These are phyloP conservation scores for Nyctereutes procyonoides DNA, from an alignment of 2,113 vertebrate genomes.

Conservation along the genomic window DNA sequence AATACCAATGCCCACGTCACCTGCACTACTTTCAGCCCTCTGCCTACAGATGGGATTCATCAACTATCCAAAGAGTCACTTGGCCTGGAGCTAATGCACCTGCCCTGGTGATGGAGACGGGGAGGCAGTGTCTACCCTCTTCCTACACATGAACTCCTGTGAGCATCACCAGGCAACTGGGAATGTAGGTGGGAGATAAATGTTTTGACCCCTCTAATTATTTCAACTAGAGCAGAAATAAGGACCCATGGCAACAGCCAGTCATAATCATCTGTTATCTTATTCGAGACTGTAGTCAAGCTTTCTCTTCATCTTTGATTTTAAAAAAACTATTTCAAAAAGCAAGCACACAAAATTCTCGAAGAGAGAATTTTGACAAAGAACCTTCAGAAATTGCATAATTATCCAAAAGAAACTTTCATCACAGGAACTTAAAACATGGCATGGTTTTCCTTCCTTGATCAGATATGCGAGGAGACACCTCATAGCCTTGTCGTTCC, in stretches of 20 bases:
- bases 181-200: background rate
- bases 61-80: background rate
- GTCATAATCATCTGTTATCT: background rate
- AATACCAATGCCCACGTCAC: background rate
- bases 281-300: background rate
- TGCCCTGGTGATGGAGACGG: background rate
- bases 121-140: background rate
- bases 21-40: background rate
- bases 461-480: background rate
- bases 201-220: conserved; percentile 4
- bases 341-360: conserved; percentile 10
- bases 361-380: background rate
- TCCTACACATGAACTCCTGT: background rate
- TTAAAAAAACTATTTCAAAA: background rate
- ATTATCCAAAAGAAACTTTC: background rate
- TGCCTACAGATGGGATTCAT: background rate
- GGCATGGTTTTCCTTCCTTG: background rate
- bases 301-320: background rate
- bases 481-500: background rate
- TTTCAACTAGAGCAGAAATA: conserved; percentile 15
- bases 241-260: background rate
- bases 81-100: background rate
- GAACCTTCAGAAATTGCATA: background rate
- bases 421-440: background rate
- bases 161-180: background rate